Evolutionary conservation across 2,113 vertebrate genomes (phyloP).

Genomic region (Chinchilla lanigera): DNA sequence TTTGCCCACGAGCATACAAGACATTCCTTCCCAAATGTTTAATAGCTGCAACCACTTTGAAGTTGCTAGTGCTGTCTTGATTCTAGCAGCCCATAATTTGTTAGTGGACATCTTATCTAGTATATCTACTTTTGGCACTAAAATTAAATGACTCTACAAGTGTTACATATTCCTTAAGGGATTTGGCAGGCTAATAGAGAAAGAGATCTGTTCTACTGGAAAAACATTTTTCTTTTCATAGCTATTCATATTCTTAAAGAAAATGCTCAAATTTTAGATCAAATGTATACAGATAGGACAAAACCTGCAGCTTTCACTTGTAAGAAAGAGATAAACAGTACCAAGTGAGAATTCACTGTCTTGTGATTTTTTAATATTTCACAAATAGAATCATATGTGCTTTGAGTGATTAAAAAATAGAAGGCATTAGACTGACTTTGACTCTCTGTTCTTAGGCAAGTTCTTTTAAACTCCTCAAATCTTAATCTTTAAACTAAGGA

Average conservation of each 20-base stretch:
- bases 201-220: neutral
- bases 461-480: constrained; percentile 23
- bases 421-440: neutral
- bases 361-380: constrained; percentile 30
- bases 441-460: neutral
- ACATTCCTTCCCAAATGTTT: neutral
- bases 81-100: neutral
- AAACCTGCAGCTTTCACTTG: constrained; percentile 3
- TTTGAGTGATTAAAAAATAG: constrained; percentile 5
- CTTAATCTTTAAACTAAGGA: neutral
- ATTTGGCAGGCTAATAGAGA: neutral
- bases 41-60: neutral
- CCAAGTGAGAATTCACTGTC: neutral
- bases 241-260: neutral
- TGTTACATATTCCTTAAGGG: neutral
- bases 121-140: neutral
- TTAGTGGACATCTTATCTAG: neutral
- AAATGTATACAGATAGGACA: neutral
- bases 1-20: neutral
- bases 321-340: neutral
- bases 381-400: neutral
- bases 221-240: neutral
- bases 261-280: neutral
- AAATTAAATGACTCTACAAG: constrained; percentile 42
- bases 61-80: constrained; percentile 9